Percentiles rank a stretch among this genome's conserved stretches.
Evolutionary conservation across 2,888 invertebrate genomes (phyloP).

Genomic region (Drosophila seclusa): DNA sequence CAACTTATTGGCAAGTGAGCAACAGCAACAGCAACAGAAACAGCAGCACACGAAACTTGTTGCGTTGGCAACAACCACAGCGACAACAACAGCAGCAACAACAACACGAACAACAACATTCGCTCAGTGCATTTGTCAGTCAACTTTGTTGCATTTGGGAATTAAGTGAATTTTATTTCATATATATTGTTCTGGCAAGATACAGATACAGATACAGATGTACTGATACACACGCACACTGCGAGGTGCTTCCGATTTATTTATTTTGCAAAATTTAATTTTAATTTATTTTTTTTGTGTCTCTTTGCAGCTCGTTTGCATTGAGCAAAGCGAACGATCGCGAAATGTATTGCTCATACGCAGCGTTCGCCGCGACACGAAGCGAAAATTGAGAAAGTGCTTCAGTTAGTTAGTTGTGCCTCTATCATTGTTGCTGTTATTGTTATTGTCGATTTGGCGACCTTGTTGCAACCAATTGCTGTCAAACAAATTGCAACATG

Average conservation of each 20-base stretch:
- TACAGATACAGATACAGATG: slow-evolving; percentile 32
- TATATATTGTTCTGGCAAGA: slow-evolving; percentile 69
- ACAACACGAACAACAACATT: slow-evolving; percentile 42
- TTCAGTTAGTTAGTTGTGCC: slow-evolving; percentile 28
- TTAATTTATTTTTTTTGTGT: slow-evolving; percentile 14
- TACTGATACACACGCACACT: slow-evolving; percentile 28
- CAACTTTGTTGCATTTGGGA: slow-evolving; percentile 20
- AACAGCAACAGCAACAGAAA: slow-evolving; percentile 30
- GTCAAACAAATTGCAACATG: slow-evolving; percentile 58
- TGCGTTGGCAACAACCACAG: slow-evolving; percentile 67
- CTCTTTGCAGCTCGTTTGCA: slow-evolving; percentile 53
- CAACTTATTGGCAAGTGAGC: slow-evolving; percentile 74
- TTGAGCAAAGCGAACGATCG: slow-evolving; percentile 45
- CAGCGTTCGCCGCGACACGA: slow-evolving; percentile 44
- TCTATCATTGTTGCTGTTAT: slow-evolving; percentile 25
- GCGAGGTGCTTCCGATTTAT: slow-evolving; percentile 76
- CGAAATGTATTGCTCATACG: slow-evolving; percentile 65
- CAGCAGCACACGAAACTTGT: slow-evolving; percentile 71
- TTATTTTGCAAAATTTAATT: slow-evolving; percentile 51
- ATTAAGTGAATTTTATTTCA: slow-evolving; percentile 51
- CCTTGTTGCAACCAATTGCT: slow-evolving; percentile 59
- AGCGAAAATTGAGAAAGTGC: slow-evolving; percentile 71
- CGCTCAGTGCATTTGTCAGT: slow-evolving; percentile 66
- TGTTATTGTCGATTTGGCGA: slow-evolving; percentile 38
- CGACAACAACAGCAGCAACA: slow-evolving; percentile 30